phyloP scores from a whole-genome alignment of 2,888 invertebrate species.

The Teinopalpus imperialis region DNA sequence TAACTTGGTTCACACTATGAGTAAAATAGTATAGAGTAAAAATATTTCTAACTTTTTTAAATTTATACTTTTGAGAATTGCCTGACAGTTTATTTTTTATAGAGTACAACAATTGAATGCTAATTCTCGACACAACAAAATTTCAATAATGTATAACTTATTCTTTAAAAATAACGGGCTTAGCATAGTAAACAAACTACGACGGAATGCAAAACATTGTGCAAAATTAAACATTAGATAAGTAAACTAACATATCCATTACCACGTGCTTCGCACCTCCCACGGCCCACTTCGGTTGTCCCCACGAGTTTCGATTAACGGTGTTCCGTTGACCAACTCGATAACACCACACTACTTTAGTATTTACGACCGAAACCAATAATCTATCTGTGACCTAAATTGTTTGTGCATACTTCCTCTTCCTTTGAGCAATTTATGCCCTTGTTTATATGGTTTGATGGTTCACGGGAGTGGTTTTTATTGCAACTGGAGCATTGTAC shows the following conservation, averaged over 20 bases:
- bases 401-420: slow-evolving; percentile 3
- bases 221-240: slow-evolving; percentile 24
- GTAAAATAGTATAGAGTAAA: too few species aligned
- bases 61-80: too few species aligned
- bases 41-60: too few species aligned
- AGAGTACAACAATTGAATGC: too few species aligned
- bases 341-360: slow-evolving; percentile 27
- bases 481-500: not conserved
- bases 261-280: slow-evolving; percentile 15
- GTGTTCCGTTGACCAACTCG: slow-evolving; percentile 26
- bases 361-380: slow-evolving; percentile 29
- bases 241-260: slow-evolving; percentile 15
- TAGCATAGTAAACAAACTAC: too few species aligned
- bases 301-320: slow-evolving; percentile 31
- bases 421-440: slow-evolving; percentile 6
- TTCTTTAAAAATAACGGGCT: too few species aligned
- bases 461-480: not conserved
- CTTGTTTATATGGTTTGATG: slow-evolving; percentile 2
- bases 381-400: slow-evolving; percentile 30
- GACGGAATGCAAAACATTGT: slow-evolving; percentile 14
- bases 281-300: slow-evolving; percentile 29
- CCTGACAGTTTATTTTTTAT: too few species aligned
- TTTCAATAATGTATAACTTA: too few species aligned
- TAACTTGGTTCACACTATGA: too few species aligned
- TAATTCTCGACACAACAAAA: too few species aligned